These are phyloP conservation scores for Dryas iulia DNA, from an alignment of 1,140 invertebrate species.

Conservation along the genomic window DNA sequence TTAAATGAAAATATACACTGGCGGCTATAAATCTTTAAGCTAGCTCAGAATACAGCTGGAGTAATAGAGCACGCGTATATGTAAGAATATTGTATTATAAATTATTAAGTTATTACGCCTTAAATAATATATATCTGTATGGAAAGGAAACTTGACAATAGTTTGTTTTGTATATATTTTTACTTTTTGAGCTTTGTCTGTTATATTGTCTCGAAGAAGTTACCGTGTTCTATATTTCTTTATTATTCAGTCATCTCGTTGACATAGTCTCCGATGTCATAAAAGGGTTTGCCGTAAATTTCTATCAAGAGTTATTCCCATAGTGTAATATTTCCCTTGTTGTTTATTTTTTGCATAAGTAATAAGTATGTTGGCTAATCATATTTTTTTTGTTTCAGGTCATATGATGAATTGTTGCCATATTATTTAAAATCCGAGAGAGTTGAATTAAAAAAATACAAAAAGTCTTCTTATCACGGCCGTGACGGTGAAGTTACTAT, in stretches of 20 bases:
- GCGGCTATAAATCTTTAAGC: neutral
- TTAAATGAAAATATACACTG: neutral
- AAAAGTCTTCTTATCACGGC: constrained; percentile 80
- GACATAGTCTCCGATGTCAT: constrained; percentile 19
- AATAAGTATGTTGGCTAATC: neutral
- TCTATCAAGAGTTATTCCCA: constrained; percentile 13
- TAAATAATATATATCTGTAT: no score
- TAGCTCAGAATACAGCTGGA: neutral
- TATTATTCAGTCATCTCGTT: constrained; percentile 26
- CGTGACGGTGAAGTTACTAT: constrained; percentile 80
- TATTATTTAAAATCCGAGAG: constrained; percentile 84
- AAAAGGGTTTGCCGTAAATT: constrained; percentile 32
- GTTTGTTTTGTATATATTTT: no score
- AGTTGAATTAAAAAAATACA: constrained; percentile 79
- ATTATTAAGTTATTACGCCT: neutral
- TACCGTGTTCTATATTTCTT: constrained; percentile 21
- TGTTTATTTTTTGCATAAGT: neutral
- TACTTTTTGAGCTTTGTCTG: neutral
- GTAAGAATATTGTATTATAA: neutral
- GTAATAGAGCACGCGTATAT: neutral
- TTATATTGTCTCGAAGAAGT: neutral
- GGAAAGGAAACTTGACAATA: no score
- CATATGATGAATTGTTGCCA: constrained; percentile 86
- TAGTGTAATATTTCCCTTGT: neutral
- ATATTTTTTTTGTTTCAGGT: constrained; percentile 69